Percentiles rank a stretch among this genome's conserved stretches.
Conservation (phyloP, 2,888 invertebrate species). For the Stenchaetothrips biformis region DNA sequence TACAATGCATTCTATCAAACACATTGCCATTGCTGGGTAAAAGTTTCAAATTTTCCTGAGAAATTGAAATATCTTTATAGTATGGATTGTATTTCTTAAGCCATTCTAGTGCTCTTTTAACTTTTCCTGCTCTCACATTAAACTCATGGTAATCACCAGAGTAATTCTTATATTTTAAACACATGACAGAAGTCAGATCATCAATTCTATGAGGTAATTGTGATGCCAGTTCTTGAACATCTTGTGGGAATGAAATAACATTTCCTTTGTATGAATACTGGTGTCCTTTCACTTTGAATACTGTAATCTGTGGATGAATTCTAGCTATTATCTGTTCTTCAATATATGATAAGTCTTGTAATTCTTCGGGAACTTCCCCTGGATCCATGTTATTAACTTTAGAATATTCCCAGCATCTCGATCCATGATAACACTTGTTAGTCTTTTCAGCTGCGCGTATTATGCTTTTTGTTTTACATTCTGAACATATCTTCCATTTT, state of each 20-base stretch:
- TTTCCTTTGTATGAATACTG: constrained; percentile 30
- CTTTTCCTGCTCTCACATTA: too few relatives aligned
- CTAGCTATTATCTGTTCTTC: constrained; percentile 31
- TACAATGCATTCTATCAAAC: too few relatives aligned
- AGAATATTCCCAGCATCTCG: too few relatives aligned
- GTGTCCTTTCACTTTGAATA: constrained; percentile 30
- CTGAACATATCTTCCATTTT: too few relatives aligned
- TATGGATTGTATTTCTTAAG: constrained; percentile 12
- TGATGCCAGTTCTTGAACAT: constrained; percentile 28
- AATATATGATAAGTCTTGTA: constrained; percentile 27
- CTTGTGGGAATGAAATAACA: constrained; percentile 23
- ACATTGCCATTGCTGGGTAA: constrained; percentile 25
- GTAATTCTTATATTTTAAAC: too few relatives aligned
- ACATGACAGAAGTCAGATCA: constrained; percentile 1
- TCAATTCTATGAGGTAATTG: constrained; percentile 18
- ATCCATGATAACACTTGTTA: too few relatives aligned
- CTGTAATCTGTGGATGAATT: constrained; percentile 30
- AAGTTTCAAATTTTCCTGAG: background rate
- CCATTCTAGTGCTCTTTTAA: too few relatives aligned
- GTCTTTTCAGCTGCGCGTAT: too few relatives aligned
- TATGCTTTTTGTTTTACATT: too few relatives aligned
- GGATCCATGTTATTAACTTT: constrained; percentile 4
- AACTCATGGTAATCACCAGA: too few relatives aligned
- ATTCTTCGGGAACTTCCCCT: background rate
- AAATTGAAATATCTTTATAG: constrained; percentile 5